These are phyloP conservation scores for Planiliza haematocheilus DNA, from an alignment of 2,113 vertebrate species.

Conservation along the genomic window DNA sequence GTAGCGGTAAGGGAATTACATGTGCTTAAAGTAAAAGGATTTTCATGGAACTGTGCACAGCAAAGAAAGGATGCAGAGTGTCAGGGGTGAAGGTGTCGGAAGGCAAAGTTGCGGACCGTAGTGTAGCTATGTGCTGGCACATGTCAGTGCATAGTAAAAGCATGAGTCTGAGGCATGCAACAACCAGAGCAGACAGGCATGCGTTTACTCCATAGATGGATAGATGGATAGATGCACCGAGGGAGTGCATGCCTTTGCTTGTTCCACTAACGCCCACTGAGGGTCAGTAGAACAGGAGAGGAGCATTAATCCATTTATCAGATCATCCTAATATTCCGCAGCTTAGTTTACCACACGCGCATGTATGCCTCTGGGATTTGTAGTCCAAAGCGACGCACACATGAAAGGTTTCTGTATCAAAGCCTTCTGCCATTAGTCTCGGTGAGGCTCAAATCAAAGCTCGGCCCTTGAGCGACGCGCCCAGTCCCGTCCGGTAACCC, in stretches of 20 bases:
- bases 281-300: conserved; percentile 58
- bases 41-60: conserved; percentile 47
- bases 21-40: conserved; percentile 73
- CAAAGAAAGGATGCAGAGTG: conserved; percentile 10
- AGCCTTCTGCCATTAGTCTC: background rate
- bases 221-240: conserved; percentile 8
- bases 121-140: no score
- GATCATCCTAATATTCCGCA: conserved; percentile 62
- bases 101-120: background rate
- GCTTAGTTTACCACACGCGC: conserved; percentile 45
- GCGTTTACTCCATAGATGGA: background rate
- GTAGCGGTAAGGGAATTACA: conserved; percentile 65
- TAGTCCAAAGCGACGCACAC: conserved; percentile 34
- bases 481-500: conserved; percentile 1
- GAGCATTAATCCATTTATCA: conserved; percentile 71
- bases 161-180: no score
- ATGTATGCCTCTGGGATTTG: conserved; percentile 29
- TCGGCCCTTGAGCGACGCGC: background rate
- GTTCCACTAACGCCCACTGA: conserved; percentile 13
- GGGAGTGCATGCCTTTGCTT: background rate
- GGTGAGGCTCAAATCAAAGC: conserved; percentile 35
- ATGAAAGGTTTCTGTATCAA: conserved; percentile 37
- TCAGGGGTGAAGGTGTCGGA: conserved; percentile 11
- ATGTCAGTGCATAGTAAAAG: no score
- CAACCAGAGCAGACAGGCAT: no score